These are phyloP conservation scores for Hoplodrina blanda DNA, from an alignment of 2,888 invertebrate species.

Conservation along the genomic window DNA sequence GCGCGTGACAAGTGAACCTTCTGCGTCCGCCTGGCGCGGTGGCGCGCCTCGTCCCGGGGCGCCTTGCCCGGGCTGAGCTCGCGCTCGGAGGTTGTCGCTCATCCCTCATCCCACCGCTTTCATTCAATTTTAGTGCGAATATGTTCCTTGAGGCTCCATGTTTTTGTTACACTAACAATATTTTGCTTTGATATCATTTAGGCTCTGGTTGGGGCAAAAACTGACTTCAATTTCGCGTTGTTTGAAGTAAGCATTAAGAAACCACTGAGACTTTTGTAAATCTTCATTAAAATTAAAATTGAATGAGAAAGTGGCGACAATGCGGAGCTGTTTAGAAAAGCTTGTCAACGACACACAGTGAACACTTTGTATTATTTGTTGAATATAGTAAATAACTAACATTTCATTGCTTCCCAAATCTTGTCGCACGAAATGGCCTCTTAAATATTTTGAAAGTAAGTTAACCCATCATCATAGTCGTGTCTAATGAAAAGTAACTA, in stretches of 20 bases:
- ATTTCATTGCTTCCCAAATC: background rate
- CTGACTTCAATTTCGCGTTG: slow-evolving; percentile 4
- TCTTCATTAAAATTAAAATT: slow-evolving; percentile 4
- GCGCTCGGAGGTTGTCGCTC: slow-evolving; percentile 23
- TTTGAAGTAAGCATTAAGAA: slow-evolving; percentile 23
- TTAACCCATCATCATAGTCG: background rate
- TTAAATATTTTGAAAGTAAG: background rate
- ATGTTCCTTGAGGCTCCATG: slow-evolving; percentile 35
- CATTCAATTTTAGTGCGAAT: slow-evolving; percentile 56
- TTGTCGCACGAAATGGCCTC: too few species aligned
- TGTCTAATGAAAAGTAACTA: background rate
- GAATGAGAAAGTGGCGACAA: background rate
- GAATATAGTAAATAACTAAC: background rate
- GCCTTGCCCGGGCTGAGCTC: slow-evolving; percentile 34
- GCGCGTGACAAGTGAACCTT: background rate
- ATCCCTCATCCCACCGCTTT: slow-evolving; percentile 29
- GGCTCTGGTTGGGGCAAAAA: slow-evolving; percentile 2
- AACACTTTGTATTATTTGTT: background rate
- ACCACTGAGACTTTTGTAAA: slow-evolving; percentile 1
- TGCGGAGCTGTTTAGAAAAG: background rate
- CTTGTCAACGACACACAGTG: background rate
- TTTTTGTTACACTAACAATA: slow-evolving; percentile 45
- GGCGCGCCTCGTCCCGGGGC: slow-evolving; percentile 21
- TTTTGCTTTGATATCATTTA: slow-evolving; percentile 40
- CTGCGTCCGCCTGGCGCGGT: background rate